A percentile compares a stretch with the other conserved stretches of the same genome.
phyloP scores from a whole-genome alignment of 2,113 vertebrate species.

The Oncorhynchus gorbuscha region DNA sequence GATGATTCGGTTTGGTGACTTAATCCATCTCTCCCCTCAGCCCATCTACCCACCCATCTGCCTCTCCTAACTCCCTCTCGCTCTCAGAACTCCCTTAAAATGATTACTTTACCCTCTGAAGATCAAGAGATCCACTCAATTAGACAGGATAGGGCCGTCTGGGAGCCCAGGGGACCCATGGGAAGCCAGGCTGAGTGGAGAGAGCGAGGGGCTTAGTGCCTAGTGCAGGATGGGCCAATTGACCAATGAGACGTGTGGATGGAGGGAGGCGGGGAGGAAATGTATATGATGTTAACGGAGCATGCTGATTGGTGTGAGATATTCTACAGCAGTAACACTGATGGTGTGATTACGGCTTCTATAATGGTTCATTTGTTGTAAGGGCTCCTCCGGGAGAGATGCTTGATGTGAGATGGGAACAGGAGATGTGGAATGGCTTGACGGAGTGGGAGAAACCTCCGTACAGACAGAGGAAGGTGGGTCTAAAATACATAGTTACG shows the following conservation, averaged over 20 bases:
- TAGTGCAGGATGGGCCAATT: conserved; percentile 2
- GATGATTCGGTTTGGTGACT: conserved; percentile 44
- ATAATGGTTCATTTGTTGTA: conserved; percentile 54
- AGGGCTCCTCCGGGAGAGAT: conserved; percentile 42
- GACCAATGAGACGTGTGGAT: background rate
- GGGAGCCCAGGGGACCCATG: conserved; percentile 49
- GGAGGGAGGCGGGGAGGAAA: background rate
- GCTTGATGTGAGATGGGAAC: conserved; percentile 49
- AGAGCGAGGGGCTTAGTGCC: conserved; percentile 4
- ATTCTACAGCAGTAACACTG: conserved; percentile 58
- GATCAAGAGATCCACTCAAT: conserved; percentile 71
- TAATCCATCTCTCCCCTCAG: conserved; percentile 50
- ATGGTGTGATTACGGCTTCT: conserved; percentile 55
- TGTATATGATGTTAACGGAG: conserved; percentile 53
- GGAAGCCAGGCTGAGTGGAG: conserved; percentile 32
- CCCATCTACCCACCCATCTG: conserved; percentile 26
- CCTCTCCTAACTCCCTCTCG: background rate
- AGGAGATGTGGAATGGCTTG: conserved; percentile 63
- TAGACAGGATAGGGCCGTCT: conserved; percentile 54
- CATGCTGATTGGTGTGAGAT: conserved; percentile 67
- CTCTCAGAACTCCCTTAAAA: conserved; percentile 48
- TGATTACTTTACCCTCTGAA: conserved; percentile 56
- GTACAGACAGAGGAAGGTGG: background rate
- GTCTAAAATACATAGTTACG: too few relatives aligned
- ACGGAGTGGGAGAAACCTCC: conserved; percentile 21